Conservation (phyloP, 2,113 vertebrate genomes). For the Psammodynastes pulverulentus region DNA sequence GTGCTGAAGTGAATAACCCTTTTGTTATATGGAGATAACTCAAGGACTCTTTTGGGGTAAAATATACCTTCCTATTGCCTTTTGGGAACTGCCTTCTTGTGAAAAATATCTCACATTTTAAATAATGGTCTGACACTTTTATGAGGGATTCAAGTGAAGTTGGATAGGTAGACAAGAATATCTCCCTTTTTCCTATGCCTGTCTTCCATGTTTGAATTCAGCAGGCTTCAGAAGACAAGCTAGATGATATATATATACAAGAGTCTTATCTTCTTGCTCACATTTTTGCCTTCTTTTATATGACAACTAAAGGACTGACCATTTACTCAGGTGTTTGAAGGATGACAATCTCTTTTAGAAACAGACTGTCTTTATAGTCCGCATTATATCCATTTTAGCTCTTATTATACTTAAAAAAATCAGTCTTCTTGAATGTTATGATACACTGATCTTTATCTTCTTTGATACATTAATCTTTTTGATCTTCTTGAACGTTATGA, state of each 20-base stretch:
- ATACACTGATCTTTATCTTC: background rate
- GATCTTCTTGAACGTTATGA: background rate
- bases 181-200: background rate
- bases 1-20: background rate
- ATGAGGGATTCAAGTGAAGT: background rate
- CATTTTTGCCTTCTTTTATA: background rate
- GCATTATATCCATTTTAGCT: background rate
- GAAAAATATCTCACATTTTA: background rate
- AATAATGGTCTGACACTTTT: background rate
- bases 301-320: background rate
- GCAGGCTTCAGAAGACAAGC: background rate
- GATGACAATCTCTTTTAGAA: background rate
- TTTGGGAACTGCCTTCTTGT: background rate
- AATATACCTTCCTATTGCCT: background rate
- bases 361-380: background rate
- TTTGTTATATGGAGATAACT: background rate
- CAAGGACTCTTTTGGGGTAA: background rate
- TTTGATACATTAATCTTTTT: too few relatives aligned
- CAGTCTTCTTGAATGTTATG: background rate
- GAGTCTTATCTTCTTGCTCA: background rate
- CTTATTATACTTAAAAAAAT: background rate
- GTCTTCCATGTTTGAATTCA: background rate
- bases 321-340: background rate
- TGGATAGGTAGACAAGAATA: background rate
- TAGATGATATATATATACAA: background rate